Conservation (phyloP, 2,797 vertebrate species). For the Kryptopterus vitreolus region DNA sequence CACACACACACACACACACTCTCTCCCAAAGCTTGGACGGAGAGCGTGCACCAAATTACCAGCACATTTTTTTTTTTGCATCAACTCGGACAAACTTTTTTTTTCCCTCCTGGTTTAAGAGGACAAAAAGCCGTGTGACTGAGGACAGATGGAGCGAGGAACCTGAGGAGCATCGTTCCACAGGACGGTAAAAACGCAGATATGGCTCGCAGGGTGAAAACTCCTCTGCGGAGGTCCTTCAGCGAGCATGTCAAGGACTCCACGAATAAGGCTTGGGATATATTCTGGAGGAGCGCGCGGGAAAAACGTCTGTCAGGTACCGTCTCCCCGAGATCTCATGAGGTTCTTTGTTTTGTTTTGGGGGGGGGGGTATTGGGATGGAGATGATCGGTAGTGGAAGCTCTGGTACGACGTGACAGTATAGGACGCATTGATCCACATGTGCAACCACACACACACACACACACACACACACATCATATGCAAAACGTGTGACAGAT, state of each 20-base stretch:
- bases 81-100: slow-evolving; percentile 53
- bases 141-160: slow-evolving; percentile 33
- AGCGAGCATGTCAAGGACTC: slow-evolving; percentile 79
- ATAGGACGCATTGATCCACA: too few relatives aligned
- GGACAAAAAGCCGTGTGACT: slow-evolving; percentile 14
- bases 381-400: too few relatives aligned
- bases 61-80: slow-evolving; percentile 66
- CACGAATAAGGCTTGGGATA: slow-evolving; percentile 77
- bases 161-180: neutral
- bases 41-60: slow-evolving; percentile 63
- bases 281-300: slow-evolving; percentile 79
- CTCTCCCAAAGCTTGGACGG: slow-evolving; percentile 50
- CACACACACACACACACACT: slow-evolving; percentile 32
- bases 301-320: slow-evolving; percentile 81
- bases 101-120: slow-evolving; percentile 33
- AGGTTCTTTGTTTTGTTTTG: too few relatives aligned
- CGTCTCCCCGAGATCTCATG: slow-evolving; percentile 13
- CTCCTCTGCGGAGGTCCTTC: slow-evolving; percentile 75
- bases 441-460: too few relatives aligned
- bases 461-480: too few relatives aligned
- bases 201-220: slow-evolving; percentile 67
- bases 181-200: slow-evolving; percentile 39
- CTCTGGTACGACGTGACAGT: too few relatives aligned
- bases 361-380: too few relatives aligned
- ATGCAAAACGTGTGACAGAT: too few relatives aligned